Evolutionary conservation across 2,797 vertebrate species (phyloP).

Genomic region (Dermochelys coriacea): DNA sequence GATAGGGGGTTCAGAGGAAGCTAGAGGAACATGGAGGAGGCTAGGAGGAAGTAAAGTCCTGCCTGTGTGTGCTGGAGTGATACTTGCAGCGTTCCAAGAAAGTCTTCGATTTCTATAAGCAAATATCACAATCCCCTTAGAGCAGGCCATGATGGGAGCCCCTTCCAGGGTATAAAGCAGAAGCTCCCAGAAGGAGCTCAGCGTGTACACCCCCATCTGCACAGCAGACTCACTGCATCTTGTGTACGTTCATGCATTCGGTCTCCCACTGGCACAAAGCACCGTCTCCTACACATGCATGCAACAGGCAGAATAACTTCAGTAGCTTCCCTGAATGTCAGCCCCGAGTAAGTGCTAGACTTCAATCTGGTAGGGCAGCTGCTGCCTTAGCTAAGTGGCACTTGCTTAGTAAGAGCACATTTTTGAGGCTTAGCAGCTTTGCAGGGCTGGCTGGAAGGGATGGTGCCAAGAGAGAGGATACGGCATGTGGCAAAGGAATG

Average conservation of each 20-base stretch:
- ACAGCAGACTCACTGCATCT: neutral
- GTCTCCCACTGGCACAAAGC: neutral
- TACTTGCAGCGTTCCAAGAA: neutral
- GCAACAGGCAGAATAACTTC: neutral
- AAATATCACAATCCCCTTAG: neutral
- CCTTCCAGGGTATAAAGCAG: neutral
- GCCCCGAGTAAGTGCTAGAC: accelerated
- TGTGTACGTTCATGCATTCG: neutral
- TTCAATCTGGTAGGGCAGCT: neutral
- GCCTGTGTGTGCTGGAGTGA: neutral
- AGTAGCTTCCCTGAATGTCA: accelerated
- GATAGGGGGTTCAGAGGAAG: neutral
- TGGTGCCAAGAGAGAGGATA: neutral
- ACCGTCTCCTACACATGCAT: neutral
- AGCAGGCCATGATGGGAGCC: neutral
- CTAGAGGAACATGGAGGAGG: neutral
- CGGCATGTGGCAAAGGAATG: neutral
- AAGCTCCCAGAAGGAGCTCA: neutral
- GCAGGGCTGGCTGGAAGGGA: neutral
- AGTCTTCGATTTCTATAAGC: neutral
- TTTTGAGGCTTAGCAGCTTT: constrained; percentile 71
- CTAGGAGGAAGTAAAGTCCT: neutral
- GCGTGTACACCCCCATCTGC: too few species aligned
- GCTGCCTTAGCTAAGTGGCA: neutral
- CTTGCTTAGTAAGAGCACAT: constrained; percentile 57